Conservation (phyloP, 1,140 invertebrate genomes). For the Sminthurides bifidus region DNA sequence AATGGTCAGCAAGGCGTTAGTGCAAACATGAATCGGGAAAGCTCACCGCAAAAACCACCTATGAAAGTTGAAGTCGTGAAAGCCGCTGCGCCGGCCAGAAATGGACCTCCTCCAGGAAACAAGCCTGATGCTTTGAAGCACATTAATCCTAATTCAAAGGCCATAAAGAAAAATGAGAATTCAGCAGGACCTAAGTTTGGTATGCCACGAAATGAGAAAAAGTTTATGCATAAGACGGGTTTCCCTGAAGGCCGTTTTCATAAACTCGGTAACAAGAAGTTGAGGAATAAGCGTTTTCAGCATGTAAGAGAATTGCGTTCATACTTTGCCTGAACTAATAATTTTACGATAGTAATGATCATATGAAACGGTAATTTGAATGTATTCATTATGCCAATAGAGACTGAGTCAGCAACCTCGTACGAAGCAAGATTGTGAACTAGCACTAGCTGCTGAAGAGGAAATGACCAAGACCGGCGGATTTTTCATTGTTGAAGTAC, state of each 20-base stretch:
- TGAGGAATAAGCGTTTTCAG: conserved; percentile 17
- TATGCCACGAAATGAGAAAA: no score
- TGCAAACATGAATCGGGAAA: no score
- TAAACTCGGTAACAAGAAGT: conserved; percentile 3
- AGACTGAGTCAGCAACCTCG: conserved; percentile 9
- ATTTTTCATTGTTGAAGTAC: conserved; percentile 11
- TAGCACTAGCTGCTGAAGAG: conserved; percentile 13
- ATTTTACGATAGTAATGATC: not conserved
- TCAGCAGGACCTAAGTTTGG: no score
- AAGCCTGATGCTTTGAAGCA: not conserved
- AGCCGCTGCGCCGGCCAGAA: no score
- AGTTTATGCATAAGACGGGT: no score
- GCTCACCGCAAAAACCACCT: no score
- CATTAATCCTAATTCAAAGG: conserved; percentile 5
- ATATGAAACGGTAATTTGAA: not conserved
- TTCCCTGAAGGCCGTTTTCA: no score
- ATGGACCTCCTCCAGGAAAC: no score
- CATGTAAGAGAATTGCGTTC: conserved; percentile 10
- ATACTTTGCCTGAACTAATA: not conserved
- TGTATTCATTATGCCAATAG: conserved; percentile 4
- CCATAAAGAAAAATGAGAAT: not conserved
- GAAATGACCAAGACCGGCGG: conserved; percentile 1
- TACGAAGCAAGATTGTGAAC: conserved; percentile 7
- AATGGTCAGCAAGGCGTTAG: no score
- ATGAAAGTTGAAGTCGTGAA: conserved; percentile 5